Evolutionary conservation across 2,113 vertebrate genomes (phyloP), one percentile per base, ranked within the genome.

Genomic region (Amblyornis subalaris): DNA sequence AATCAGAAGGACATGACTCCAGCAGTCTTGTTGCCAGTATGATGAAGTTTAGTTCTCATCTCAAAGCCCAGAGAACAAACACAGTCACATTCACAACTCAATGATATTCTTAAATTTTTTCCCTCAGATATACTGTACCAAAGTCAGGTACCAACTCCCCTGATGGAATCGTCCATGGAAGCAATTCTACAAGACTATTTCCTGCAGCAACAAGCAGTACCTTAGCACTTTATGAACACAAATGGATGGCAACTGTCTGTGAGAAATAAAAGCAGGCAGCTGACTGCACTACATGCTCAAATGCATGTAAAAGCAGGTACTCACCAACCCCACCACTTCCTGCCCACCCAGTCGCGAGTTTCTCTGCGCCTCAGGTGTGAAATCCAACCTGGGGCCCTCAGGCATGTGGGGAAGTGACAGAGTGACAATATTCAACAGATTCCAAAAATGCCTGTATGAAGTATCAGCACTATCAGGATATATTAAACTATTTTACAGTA

Each of bases 191-290:
- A 64, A 47, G 7, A 38, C 16, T 31, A 8, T 78, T 89, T 95
- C 45, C 54, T 85, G 51, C 22, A 74, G 85, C 66, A 67, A 40
- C 26, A 54, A 10, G 73, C 13, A 79, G 35, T 7, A 42, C 26
- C 5, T 17, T 44, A 72, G 70, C 60, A 90, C 55, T 44, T 14
- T 9, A 38, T 13, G n/a, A 61, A 89, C 1, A 2, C 74, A 89
- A 94, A 88, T 53, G 22, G 53, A 79, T 88, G 62, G 60, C 71
- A 85, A 88, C 50, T 45, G 60, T 85, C 92, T 67, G 70, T 12
- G 2, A 95, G 62, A 93, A 80, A 85, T 38, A 77, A 73, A 93
- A 87, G 77, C 55, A 73, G 79, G 65, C 84, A 91, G 87, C 61
- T 91, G 87, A 93, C 90, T 84, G 24, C 35, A 48, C 35, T 36